Base-by-base conservation (phyloP, 1,140 invertebrate genomes). In the Propsilocerus akamusi region DNA sequence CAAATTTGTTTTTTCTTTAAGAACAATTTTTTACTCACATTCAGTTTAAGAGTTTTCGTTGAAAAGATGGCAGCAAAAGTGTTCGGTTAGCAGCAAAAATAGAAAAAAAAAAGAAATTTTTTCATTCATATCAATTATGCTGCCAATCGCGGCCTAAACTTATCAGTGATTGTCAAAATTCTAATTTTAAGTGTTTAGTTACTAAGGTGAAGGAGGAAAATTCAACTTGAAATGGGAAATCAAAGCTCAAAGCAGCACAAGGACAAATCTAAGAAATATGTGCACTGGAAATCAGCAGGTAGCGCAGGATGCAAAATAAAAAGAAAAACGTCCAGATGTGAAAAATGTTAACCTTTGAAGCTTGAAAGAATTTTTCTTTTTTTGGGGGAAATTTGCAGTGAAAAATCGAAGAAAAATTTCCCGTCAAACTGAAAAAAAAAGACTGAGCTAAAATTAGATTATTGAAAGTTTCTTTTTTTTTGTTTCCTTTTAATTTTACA, bases 211-310 rank as follows among this genome's bases (percentile, higher is more conserved):
- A n/a, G n/a, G n/a, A n/a, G n/a, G n/a, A 17, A 41, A 41, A 8
- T 41, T 37, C 4, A 41, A 41, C 14, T 14, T 41, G 34, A 14
- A 17, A 64, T 64, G 62, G 62, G 62, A 52, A 64, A 64, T 59
- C 62, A 64, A 54, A 59, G 59, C 51, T 59, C 62, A 48, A 64
- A 64, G 54, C 56, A 60, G 49, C 62, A 64, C 51, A 50, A 58
- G 55, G 56, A 57, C 58, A 72, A 73, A 57, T 72, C 72, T 56
- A 75, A 76, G 56, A 80, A 80, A 66, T 74, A 76, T 70, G 75
- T 79, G 50, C 75, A 75, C 65, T 79, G 76, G 76, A 79, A 77
- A 66, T 72, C 76, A 47, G 76, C 77, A 77, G 77, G 77, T 78
- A 72, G 56, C 52, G 26, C 30, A 61, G 54, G 54, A 48, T 26